phyloP scores from a whole-genome alignment of 2,113 vertebrate species.

The Catharus bicknelli region DNA sequence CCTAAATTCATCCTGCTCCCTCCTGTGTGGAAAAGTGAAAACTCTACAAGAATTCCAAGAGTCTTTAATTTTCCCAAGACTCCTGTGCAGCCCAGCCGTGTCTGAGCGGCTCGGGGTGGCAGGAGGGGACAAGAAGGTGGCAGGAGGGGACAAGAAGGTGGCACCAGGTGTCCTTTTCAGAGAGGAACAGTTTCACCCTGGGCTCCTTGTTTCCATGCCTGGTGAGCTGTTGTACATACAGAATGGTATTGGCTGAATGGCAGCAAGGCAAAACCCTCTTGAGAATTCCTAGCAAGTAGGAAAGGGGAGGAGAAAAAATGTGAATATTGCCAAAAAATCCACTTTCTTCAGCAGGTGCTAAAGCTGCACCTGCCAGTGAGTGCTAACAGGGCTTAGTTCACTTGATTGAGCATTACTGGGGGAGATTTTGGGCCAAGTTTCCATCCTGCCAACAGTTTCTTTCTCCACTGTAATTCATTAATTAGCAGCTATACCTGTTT shows the following conservation, averaged over 20 bases:
- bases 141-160: slow-evolving; percentile 5
- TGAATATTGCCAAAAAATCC: not conserved
- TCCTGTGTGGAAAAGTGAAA: not conserved
- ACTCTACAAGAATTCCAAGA: not conserved
- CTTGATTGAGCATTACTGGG: not conserved
- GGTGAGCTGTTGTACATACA: not conserved
- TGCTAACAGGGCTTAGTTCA: not conserved
- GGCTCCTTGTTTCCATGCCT: not conserved
- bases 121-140: not conserved
- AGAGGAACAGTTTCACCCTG: not conserved
- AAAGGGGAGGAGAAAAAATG: not conserved
- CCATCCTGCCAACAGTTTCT: not conserved
- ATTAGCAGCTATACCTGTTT: slow-evolving; percentile 22
- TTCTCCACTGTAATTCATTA: slow-evolving; percentile 10
- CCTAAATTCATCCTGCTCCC: not conserved
- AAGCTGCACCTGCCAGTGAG: not conserved
- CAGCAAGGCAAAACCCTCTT: not conserved
- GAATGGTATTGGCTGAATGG: not conserved
- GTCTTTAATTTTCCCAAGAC: not conserved
- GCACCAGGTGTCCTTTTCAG: not conserved
- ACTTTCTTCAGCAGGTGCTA: not conserved
- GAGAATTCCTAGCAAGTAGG: not conserved
- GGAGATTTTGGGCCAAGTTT: slow-evolving; percentile 26
- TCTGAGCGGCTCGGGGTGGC: slow-evolving; percentile 29
- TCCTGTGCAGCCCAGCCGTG: not conserved